Evolutionary conservation across 2,888 invertebrate species (phyloP).

Genomic region (Trichogramma dendrolimi): DNA sequence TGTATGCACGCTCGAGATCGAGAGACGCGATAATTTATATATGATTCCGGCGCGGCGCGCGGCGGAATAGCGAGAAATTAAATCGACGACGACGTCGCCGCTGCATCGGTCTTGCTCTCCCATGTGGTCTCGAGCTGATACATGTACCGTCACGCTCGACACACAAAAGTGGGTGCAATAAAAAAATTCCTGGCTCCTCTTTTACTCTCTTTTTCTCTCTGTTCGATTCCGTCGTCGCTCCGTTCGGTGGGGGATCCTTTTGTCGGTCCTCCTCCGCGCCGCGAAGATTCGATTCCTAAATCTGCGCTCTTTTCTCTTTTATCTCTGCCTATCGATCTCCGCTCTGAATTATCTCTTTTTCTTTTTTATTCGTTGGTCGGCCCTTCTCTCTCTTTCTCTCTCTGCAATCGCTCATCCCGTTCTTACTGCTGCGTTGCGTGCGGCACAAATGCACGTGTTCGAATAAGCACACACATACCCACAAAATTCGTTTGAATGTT

Average conservation of each 20-base stretch:
- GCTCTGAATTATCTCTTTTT: conserved; percentile 23
- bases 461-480: no score
- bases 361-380: background rate
- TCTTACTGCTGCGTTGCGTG: background rate
- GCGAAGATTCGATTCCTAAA: conserved; percentile 23
- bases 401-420: background rate
- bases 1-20: no score
- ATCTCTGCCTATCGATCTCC: conserved; percentile 19
- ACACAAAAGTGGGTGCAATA: background rate
- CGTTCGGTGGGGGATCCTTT: background rate
- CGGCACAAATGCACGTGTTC: no score
- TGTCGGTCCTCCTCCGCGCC: conserved; percentile 15
- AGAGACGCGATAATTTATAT: no score
- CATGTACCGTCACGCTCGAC: conserved; percentile 5
- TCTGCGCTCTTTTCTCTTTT: background rate
- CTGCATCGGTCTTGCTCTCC: no score
- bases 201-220: no score
- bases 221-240: no score
- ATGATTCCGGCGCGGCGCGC: no score
- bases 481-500: no score
- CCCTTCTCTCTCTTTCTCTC: background rate
- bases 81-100: no score
- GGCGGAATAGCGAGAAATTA: no score
- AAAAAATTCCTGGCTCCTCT: conserved; percentile 3
- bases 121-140: no score